A percentile compares a stretch with the other conserved stretches of the same genome.
phyloP scores from a whole-genome alignment of 2,113 vertebrate genomes.

The Bagarius yarrelli region DNA sequence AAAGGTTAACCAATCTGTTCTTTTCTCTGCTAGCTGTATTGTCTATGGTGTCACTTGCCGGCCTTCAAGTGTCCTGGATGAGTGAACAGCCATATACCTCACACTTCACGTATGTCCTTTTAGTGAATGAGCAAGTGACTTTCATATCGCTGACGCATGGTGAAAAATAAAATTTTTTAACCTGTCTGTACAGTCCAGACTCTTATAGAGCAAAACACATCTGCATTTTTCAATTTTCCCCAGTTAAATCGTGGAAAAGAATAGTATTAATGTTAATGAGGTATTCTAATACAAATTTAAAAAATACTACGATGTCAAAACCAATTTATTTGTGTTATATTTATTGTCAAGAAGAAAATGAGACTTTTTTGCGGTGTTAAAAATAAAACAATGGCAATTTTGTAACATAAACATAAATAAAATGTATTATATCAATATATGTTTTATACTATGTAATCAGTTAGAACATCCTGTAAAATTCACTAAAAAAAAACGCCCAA shows the following conservation, averaged over 20 bases:
- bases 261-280: not conserved
- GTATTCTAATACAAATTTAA: not conserved
- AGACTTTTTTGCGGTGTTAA: no score
- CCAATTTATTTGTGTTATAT: no score
- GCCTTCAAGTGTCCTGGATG: constrained; percentile 30
- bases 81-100: constrained; percentile 7
- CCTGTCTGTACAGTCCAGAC: constrained; percentile 20
- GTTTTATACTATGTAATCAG: no score
- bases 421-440: no score
- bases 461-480: no score
- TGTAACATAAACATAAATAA: no score
- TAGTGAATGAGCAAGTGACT: constrained; percentile 24
- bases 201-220: not conserved
- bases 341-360: not conserved
- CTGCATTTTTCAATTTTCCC: not conserved
- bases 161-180: constrained; percentile 12
- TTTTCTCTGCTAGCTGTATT: not conserved
- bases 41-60: constrained; percentile 8
- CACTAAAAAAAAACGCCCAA: no score
- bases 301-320: no score
- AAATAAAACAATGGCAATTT: no score
- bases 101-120: constrained; percentile 6
- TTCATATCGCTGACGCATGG: not conserved
- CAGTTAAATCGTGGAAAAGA: no score
- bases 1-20: not conserved